Conservation (phyloP, 2,113 vertebrate species). For the Colinus virginianus region DNA sequence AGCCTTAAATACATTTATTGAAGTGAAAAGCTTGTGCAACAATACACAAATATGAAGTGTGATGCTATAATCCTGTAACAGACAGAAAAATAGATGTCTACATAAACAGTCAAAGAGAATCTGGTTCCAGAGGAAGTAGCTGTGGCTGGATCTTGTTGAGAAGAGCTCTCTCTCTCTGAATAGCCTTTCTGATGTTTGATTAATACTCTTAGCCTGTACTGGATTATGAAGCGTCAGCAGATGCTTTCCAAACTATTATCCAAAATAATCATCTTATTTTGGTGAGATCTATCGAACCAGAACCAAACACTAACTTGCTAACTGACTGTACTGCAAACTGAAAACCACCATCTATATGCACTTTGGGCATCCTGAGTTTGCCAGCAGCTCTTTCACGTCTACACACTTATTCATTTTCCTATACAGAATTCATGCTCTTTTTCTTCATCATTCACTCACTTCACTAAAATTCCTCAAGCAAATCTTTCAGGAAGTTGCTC, state of each 20-base stretch:
- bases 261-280: background rate
- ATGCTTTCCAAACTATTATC: background rate
- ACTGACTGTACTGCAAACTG: background rate
- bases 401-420: no score
- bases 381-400: background rate
- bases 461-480: background rate
- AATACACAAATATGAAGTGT: background rate
- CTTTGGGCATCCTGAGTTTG: background rate
- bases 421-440: background rate
- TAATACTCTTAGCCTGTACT: background rate
- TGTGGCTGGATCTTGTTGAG: background rate
- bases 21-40: background rate
- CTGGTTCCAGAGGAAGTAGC: background rate
- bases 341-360: background rate
- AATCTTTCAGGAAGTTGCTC: background rate
- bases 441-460: background rate
- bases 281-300: background rate
- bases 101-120: background rate
- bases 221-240: background rate
- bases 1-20: background rate
- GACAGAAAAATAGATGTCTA: background rate
- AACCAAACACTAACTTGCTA: background rate
- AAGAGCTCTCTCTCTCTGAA: background rate
- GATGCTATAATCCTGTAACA: background rate
- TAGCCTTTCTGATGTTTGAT: background rate